Conservation (phyloP, 2,888 invertebrate species). For the Gortyna flavago region DNA sequence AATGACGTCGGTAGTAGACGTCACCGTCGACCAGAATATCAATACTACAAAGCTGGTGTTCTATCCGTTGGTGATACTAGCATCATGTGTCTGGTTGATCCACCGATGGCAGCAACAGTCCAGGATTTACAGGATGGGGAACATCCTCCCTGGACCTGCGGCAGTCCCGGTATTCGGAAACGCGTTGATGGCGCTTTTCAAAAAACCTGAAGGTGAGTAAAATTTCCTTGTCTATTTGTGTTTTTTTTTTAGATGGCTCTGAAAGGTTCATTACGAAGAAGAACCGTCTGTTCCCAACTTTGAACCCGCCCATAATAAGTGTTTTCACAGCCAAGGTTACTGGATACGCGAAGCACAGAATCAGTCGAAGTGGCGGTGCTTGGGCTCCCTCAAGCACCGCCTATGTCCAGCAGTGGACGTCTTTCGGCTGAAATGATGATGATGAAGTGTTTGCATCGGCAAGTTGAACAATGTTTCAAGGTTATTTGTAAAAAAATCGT, state of each 20-base stretch:
- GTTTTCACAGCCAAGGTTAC: not conserved
- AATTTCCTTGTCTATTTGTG: no score
- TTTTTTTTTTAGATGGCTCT: not conserved
- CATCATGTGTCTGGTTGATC: constrained; percentile 77
- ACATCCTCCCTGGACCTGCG: constrained; percentile 93
- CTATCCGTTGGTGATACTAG: constrained; percentile 75
- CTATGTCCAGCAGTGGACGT: not conserved
- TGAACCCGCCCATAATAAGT: not conserved
- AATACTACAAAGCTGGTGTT: constrained; percentile 68
- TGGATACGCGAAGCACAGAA: not conserved
- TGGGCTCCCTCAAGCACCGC: not conserved
- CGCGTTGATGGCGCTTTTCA: constrained; percentile 91
- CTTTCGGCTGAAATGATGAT: not conserved
- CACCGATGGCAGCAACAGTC: constrained; percentile 88
- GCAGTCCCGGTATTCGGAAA: constrained; percentile 93
- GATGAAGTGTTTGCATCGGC: not conserved
- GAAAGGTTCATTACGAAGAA: not conserved
- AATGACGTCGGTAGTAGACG: constrained; percentile 72
- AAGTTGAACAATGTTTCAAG: not conserved
- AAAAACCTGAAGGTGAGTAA: constrained; percentile 90
- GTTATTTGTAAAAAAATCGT: no score
- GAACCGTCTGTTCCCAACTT: no score
- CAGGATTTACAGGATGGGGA: constrained; percentile 91
- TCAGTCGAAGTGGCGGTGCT: not conserved
- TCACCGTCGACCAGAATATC: constrained; percentile 59